Evolutionary conservation across 2,113 vertebrate species (phyloP), one percentile per base, ranked within the genome.

Genomic region (Noctilio leporinus): DNA sequence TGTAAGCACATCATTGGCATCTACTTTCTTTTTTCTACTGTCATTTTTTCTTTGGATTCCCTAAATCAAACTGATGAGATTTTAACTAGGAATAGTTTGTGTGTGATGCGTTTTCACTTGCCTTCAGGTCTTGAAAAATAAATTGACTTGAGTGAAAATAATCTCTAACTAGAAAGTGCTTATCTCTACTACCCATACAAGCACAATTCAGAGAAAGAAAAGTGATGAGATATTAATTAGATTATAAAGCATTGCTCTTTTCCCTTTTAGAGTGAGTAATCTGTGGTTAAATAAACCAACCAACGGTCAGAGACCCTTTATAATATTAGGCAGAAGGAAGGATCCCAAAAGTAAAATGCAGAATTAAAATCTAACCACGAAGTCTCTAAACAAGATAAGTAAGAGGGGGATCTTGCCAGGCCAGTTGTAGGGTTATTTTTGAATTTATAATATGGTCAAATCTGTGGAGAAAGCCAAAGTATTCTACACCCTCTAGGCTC

Each of bases 241-340:
- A 86, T 45, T 77, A 40, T 35, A 38, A 92, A 38, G 33, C 19
- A 14, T 35, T 15, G 62, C 7, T 65, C 49, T 40, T 90, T 89
- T 72, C 77, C 16, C 59, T 45, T 94, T 93, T 84, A 59, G 45
- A 64, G 8, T 89, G 49, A 73, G 2, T 57, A 38, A 43, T 86
- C 73, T 92, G 19, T 93, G 55, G 5, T 75, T 94, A 89, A 96
- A 75, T 86, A 72, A 86, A 93, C 47, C 81, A 62, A 96, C 15
- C 86, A 88, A 33, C 51, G 45, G 26, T 73, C 38, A 76, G 67
- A 95, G 62, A 91, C 7, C n/a, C 15, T 94, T 92, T 82, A 38
- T 78, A 69, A 72, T 81, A 59, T 69, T 81, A 91, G 49, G 30
- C 73, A 87, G 30, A 88, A 80, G 4, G 65, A 91, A 91, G 86